Evolutionary conservation across 2,113 vertebrate genomes (phyloP).

Genomic region (Gnathonemus longibarbis): DNA sequence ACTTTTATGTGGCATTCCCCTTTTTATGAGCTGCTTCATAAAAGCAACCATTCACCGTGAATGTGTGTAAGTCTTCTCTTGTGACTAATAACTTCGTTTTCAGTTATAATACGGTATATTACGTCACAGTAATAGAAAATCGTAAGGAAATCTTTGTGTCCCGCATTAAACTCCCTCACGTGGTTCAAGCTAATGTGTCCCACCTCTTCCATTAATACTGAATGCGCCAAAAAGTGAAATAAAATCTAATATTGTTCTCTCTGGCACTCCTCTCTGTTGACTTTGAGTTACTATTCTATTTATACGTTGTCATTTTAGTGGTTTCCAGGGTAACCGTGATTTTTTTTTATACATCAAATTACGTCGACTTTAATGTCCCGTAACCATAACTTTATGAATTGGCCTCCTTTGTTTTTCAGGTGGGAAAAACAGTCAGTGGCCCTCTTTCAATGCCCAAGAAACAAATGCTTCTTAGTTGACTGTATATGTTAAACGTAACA

Average conservation of each 20-base stretch:
- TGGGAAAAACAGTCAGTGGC: conserved; percentile 4
- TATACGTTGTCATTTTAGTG: conserved; percentile 42
- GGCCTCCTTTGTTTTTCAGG: conserved; percentile 19
- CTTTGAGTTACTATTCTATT: conserved; percentile 50
- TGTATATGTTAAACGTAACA: no score
- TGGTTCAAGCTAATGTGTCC: conserved; percentile 48
- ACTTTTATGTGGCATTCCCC: conserved; percentile 42
- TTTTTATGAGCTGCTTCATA: conserved; percentile 59
- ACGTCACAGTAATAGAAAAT: conserved; percentile 35
- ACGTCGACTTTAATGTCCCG: conserved; percentile 29
- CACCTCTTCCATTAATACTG: conserved; percentile 52
- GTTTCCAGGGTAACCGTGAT: conserved; percentile 52
- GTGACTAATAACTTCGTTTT: conserved; percentile 49
- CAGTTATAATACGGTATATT: conserved; percentile 49
- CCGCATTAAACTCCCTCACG: conserved; percentile 9
- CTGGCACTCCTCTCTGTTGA: conserved; percentile 53
- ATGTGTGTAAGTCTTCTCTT: conserved; percentile 52
- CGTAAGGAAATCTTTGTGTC: not conserved
- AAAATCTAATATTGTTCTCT: conserved; percentile 47
- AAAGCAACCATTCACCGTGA: conserved; percentile 57
- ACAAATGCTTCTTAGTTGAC: conserved; percentile 12
- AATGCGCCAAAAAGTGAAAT: conserved; percentile 37
- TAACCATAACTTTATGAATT: conserved; percentile 37
- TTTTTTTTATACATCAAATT: conserved; percentile 53
- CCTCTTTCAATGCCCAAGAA: conserved; percentile 4